A percentile compares a stretch with the other conserved stretches of the same genome.
These are phyloP conservation scores for Pygoscelis adeliae DNA, from an alignment of 2,113 vertebrate species.

Conservation along the genomic window DNA sequence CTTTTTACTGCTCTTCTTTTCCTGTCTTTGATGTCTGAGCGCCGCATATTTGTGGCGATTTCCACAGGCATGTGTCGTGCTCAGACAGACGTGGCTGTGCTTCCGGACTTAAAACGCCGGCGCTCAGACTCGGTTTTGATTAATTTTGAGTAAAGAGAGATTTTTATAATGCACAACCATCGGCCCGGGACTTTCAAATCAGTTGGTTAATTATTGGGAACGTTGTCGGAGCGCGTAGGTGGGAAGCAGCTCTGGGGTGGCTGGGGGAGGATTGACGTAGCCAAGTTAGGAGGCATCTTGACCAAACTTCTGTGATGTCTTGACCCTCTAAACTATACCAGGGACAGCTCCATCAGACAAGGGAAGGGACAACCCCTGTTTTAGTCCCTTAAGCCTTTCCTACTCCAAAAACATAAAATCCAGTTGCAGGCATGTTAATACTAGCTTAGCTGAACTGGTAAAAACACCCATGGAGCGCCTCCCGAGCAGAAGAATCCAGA, in stretches of 20 bases:
- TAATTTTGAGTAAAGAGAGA: neutral
- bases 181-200: neutral
- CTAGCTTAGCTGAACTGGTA: neutral
- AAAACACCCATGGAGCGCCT: accelerated
- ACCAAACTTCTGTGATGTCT: neutral
- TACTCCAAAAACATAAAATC: neutral
- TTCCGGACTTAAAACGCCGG: neutral
- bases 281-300: neutral
- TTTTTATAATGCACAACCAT: neutral
- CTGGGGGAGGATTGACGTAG: neutral
- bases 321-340: neutral
- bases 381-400: neutral
- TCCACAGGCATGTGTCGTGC: neutral
- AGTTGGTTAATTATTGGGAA: neutral
- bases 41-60: neutral
- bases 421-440: neutral
- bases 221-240: accelerated
- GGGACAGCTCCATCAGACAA: neutral
- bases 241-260: neutral
- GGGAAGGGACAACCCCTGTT: neutral
- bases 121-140: neutral
- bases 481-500: accelerated
- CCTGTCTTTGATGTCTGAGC: neutral
- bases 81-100: neutral
- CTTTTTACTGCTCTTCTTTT: conserved; percentile 8